phyloP scores from a whole-genome alignment of 2,113 vertebrate species.

The Danionella cerebrum region DNA sequence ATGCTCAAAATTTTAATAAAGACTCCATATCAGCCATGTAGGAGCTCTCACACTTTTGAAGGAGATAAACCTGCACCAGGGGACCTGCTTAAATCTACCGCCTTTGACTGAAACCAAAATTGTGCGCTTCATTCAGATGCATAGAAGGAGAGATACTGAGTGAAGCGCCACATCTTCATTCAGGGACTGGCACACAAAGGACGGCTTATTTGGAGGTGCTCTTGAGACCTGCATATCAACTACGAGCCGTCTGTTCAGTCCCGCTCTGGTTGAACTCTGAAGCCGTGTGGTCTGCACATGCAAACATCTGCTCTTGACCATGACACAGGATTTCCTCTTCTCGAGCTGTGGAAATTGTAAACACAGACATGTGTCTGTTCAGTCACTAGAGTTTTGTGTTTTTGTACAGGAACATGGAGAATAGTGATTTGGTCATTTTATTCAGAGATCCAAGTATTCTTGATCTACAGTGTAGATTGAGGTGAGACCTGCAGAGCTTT shows the following conservation, averaged over 20 bases:
- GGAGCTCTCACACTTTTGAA: background rate
- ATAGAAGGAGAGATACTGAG: background rate
- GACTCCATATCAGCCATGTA: background rate
- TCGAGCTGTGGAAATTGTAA: background rate
- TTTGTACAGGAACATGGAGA: background rate
- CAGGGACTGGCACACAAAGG: background rate
- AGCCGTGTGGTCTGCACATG: background rate
- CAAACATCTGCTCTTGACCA: background rate
- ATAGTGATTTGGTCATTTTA: background rate
- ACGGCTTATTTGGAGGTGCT: background rate
- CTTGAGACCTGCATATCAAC: background rate
- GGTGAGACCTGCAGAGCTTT: background rate
- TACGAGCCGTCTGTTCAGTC: background rate
- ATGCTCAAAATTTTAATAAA: background rate
- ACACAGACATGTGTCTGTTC: background rate
- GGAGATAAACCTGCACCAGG: background rate
- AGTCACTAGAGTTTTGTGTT: background rate
- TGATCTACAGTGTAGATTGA: background rate
- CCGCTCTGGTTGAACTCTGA: background rate
- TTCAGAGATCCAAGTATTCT: background rate
- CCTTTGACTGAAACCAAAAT: background rate
- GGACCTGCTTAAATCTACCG: background rate
- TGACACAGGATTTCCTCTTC: background rate
- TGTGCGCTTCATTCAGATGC: background rate
- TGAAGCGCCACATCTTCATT: background rate